These are phyloP conservation scores for Hystrix cristata DNA, from an alignment of 2,113 vertebrate genomes.

Conservation along the genomic window DNA sequence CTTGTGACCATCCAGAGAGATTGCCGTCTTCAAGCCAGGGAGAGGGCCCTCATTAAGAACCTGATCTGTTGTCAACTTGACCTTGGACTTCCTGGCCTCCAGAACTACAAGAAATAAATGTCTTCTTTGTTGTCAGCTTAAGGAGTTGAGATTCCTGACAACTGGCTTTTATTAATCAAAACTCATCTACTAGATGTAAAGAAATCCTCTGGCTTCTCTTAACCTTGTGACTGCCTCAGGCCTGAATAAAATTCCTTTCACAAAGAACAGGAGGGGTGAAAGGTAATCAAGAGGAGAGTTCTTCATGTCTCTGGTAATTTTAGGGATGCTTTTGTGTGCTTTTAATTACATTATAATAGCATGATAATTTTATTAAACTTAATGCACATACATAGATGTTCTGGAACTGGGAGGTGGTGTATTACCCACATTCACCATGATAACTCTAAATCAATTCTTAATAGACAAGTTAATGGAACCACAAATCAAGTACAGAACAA, in stretches of 20 bases:
- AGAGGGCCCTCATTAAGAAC: neutral
- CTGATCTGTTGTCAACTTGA: neutral
- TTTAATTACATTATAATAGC: constrained; percentile 41
- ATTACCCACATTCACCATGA: neutral
- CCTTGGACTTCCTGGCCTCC: neutral
- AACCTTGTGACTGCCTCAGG: neutral
- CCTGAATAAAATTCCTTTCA: neutral
- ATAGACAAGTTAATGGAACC: neutral
- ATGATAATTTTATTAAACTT: constrained; percentile 11
- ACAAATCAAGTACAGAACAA: neutral
- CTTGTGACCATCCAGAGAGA: neutral
- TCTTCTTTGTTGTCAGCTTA: neutral
- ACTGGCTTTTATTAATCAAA: neutral
- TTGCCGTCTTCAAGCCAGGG: neutral
- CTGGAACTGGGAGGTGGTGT: neutral
- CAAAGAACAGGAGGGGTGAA: neutral
- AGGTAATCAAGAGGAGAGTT: neutral
- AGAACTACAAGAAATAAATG: neutral
- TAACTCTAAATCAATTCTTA: neutral
- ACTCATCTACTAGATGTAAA: neutral
- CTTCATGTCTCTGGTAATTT: neutral
- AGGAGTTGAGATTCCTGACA: neutral
- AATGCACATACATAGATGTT: neutral
- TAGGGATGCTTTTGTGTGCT: neutral
- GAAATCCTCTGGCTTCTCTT: neutral